A percentile compares a stretch with the other conserved stretches of the same genome.
Conservation (phyloP, 2,888 invertebrate genomes). For the Lutraria lutraria region DNA sequence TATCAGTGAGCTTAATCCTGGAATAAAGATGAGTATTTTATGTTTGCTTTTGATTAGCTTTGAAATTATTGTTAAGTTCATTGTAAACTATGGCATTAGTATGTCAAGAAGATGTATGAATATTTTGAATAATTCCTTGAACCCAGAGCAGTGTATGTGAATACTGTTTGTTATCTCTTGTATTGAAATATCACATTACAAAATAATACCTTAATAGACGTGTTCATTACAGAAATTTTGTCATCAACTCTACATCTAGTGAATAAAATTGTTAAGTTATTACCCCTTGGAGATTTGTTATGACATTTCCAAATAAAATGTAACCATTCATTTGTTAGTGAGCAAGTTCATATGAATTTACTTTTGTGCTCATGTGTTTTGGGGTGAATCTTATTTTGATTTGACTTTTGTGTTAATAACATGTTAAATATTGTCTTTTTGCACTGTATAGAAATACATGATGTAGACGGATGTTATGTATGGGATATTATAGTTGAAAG, state of each 20-base stretch:
- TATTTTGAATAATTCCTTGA: not conserved
- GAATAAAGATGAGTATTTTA: constrained; percentile 4
- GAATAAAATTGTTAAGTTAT: not conserved
- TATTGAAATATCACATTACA: not conserved
- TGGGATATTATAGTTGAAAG: not conserved
- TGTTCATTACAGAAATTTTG: not conserved
- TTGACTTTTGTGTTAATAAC: constrained; percentile 5
- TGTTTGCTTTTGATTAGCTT: constrained; percentile 2
- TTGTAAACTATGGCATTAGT: not conserved
- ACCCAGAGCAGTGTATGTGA: not conserved
- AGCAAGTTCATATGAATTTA: not conserved
- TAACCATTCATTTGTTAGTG: not conserved
- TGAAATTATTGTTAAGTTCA: constrained; percentile 1
- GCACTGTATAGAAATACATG: not conserved
- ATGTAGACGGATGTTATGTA: not conserved
- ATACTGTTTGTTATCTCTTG: not conserved
- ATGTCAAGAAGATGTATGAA: not conserved
- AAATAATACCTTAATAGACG: not conserved
- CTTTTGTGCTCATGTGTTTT: not conserved
- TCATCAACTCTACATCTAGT: not conserved
- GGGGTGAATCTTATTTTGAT: not conserved
- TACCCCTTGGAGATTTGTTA: not conserved
- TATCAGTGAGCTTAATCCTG: not conserved
- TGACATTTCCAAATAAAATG: not conserved
- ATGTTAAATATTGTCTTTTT: constrained; percentile 20